Percentiles rank a stretch among this genome's conserved stretches.
Conservation (phyloP, 2,888 invertebrate species). For the Exocentrus adspersus region DNA sequence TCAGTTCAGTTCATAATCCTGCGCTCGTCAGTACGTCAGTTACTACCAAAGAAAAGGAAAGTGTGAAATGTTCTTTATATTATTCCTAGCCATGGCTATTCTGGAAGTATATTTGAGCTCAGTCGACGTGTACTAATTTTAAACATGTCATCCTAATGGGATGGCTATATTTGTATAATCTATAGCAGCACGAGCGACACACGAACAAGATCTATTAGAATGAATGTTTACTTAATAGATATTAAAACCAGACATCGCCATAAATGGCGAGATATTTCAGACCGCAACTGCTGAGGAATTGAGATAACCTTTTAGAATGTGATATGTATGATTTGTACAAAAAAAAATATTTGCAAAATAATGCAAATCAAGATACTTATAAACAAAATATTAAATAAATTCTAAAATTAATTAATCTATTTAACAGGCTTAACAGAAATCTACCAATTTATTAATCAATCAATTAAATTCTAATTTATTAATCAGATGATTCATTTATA, state of each 20-base stretch:
- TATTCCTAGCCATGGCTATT: too few species aligned
- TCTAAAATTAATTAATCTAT: too few species aligned
- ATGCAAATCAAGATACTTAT: too few species aligned
- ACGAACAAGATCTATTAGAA: neutral
- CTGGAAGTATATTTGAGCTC: neutral
- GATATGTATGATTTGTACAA: neutral
- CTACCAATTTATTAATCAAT: too few species aligned
- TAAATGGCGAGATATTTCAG: neutral
- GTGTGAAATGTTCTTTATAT: neutral
- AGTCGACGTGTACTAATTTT: neutral
- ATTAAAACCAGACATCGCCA: neutral
- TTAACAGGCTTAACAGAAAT: too few species aligned
- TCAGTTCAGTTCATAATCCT: too few species aligned
- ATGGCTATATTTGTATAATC: neutral
- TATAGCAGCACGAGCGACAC: neutral
- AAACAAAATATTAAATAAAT: too few species aligned
- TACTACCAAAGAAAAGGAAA: neutral
- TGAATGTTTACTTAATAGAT: neutral
- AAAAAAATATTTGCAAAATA: too few species aligned
- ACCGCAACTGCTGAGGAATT: neutral
- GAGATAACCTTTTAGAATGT: neutral
- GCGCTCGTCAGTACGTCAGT: neutral
- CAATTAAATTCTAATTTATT: too few species aligned
- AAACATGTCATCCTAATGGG: neutral
- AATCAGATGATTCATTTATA: too few species aligned